These are phyloP conservation scores for Battus philenor DNA, from an alignment of 1,140 invertebrate species.

Conservation along the genomic window DNA sequence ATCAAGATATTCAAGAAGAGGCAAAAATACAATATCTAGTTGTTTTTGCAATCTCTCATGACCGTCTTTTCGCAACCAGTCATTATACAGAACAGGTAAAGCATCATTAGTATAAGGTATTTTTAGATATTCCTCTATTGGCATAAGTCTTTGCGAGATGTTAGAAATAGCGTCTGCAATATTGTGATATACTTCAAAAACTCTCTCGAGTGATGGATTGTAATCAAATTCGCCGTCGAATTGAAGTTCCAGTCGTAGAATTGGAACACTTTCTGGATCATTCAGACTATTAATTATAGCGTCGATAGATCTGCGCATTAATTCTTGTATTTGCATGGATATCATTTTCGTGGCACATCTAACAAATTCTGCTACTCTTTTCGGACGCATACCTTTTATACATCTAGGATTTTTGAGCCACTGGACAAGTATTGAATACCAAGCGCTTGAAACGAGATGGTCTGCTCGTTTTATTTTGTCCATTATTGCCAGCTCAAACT, in stretches of 20 bases:
- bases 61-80: conserved; percentile 59
- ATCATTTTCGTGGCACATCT: conserved; percentile 66
- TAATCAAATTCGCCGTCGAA: conserved; percentile 72
- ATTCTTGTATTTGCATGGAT: conserved; percentile 70
- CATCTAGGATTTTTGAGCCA: conserved; percentile 69
- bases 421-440: conserved; percentile 57
- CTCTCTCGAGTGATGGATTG: conserved; percentile 61
- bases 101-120: conserved; percentile 55
- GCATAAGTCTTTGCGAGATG: conserved; percentile 69
- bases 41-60: conserved; percentile 55
- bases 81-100: conserved; percentile 62
- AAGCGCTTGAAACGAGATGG: conserved; percentile 67
- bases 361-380: conserved; percentile 53
- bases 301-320: conserved; percentile 70
- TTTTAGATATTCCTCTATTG: conserved; percentile 69
- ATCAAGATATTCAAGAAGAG: conserved; percentile 55
- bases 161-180: conserved; percentile 65
- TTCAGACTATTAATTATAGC: conserved; percentile 52
- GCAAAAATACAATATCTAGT: conserved; percentile 52
- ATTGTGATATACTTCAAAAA: conserved; percentile 61
- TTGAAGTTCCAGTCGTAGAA: conserved; percentile 60
- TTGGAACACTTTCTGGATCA: conserved; percentile 52
- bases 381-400: conserved; percentile 51
- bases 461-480: conserved; percentile 67
- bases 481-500: conserved; percentile 64